Conservation (phyloP, 64 coral and sea anemone species). For the Trachythela sp. region DNA sequence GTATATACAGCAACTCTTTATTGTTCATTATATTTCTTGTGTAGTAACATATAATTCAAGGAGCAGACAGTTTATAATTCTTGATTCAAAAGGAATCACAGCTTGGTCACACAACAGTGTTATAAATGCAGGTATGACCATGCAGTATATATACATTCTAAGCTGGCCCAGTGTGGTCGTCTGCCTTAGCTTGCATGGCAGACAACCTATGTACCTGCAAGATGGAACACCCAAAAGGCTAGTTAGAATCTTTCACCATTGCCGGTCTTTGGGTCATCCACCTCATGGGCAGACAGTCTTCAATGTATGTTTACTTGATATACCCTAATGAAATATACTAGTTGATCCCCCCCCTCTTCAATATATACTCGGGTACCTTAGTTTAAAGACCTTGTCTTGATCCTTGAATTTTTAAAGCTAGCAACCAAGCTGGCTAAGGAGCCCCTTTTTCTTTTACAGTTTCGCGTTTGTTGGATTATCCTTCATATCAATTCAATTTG, state of each 20-base stretch:
- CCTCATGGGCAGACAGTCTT: too few species aligned
- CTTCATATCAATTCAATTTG: conserved; percentile 95
- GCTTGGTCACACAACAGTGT: conserved; percentile 97
- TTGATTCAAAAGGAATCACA: conserved; percentile 87
- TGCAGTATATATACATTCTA: not conserved
- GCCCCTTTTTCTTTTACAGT: conserved; percentile 44
- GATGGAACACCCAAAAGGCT: too few species aligned
- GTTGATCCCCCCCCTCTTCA: too few species aligned
- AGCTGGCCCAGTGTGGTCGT: too few species aligned
- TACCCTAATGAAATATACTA: too few species aligned
- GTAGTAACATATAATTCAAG: conserved; percentile 85
- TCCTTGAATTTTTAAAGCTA: not conserved
- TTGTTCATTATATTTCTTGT: not conserved
- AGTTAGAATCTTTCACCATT: too few species aligned
- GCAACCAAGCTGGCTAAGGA: not conserved
- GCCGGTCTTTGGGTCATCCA: too few species aligned
- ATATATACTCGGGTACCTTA: too few species aligned
- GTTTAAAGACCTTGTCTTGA: too few species aligned
- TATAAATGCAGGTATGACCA: conserved; percentile 57
- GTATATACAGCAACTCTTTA: not conserved
- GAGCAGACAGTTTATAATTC: conserved; percentile 87
- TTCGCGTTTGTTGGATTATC: conserved; percentile 82
- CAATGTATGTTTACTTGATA: too few species aligned
- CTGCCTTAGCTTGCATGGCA: too few species aligned
- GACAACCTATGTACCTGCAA: too few species aligned